Percentiles rank a stretch among this genome's conserved stretches.
Evolutionary conservation across 2,888 invertebrate species (phyloP).

Genomic region (Coronaproctus castanopsis): DNA sequence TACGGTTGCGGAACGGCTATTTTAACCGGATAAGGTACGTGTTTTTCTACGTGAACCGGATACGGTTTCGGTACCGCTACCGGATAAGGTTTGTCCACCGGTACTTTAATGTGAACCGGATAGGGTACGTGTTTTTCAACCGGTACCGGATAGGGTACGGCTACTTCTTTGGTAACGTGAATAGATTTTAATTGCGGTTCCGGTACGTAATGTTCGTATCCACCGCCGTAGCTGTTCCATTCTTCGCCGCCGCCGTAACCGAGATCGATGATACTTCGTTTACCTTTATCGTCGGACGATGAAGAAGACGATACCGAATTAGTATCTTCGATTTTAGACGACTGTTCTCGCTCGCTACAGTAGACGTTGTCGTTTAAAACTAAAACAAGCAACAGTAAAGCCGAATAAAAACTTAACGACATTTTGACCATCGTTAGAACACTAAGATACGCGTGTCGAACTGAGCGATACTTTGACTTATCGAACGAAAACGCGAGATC

Average conservation of each 20-base stretch:
- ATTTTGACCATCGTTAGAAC: no score
- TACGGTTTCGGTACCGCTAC: constrained; percentile 20
- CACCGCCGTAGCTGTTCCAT: constrained; percentile 7
- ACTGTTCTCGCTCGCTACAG: no score
- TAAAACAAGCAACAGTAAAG: no score
- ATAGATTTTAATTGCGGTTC: constrained; percentile 16
- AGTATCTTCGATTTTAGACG: background rate
- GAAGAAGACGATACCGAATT: constrained; percentile 17
- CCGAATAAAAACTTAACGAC: no score
- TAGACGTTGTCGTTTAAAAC: no score
- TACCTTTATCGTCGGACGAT: constrained; percentile 20
- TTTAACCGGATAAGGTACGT: constrained; percentile 21
- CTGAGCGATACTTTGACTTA: background rate
- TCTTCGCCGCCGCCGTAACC: constrained; percentile 9
- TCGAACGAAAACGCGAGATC: background rate
- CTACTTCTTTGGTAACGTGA: constrained; percentile 18
- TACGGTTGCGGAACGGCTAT: constrained; percentile 20
- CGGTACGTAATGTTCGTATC: constrained; percentile 12
- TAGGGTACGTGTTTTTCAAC: constrained; percentile 23
- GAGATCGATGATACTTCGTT: constrained; percentile 16
- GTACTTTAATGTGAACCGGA: constrained; percentile 21
- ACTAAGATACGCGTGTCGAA: background rate
- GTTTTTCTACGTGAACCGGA: constrained; percentile 20
- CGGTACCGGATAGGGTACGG: constrained; percentile 21
- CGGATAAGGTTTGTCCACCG: constrained; percentile 20